phyloP scores from a whole-genome alignment of 2,888 invertebrate genomes.

The Antheraea assamensis region DNA sequence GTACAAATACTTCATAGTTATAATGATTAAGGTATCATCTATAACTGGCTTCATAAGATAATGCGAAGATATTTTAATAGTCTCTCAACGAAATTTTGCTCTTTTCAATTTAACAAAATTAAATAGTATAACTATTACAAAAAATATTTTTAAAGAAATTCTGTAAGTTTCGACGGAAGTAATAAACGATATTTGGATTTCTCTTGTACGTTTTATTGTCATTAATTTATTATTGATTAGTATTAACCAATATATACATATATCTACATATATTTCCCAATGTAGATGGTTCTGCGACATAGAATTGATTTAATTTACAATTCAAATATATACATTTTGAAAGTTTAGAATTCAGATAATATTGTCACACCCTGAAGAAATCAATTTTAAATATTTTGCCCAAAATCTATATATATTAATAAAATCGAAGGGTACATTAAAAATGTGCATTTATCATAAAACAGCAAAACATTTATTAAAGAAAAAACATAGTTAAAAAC shows the following conservation, averaged over 20 bases:
- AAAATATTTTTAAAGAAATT: not conserved
- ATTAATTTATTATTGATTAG: not conserved
- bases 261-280: not conserved
- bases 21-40: too few species aligned
- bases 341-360: not conserved
- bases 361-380: not conserved
- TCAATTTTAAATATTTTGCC: too few species aligned
- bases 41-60: too few species aligned
- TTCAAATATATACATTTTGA: not conserved
- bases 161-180: not conserved
- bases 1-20: too few species aligned
- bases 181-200: not conserved
- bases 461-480: too few species aligned
- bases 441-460: too few species aligned
- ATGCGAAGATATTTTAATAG: too few species aligned
- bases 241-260: conserved; percentile 2
- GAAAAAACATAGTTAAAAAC: too few species aligned
- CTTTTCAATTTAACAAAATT: too few species aligned
- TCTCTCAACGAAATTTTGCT: too few species aligned
- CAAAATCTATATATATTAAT: too few species aligned
- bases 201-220: not conserved
- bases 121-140: not conserved
- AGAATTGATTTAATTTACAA: not conserved
- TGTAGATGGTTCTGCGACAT: not conserved
- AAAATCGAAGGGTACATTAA: too few species aligned